Percentiles rank a stretch among this genome's conserved stretches.
These are phyloP conservation scores for Agriopis aurantiaria DNA, from an alignment of 2,888 invertebrate species.

Conservation along the genomic window DNA sequence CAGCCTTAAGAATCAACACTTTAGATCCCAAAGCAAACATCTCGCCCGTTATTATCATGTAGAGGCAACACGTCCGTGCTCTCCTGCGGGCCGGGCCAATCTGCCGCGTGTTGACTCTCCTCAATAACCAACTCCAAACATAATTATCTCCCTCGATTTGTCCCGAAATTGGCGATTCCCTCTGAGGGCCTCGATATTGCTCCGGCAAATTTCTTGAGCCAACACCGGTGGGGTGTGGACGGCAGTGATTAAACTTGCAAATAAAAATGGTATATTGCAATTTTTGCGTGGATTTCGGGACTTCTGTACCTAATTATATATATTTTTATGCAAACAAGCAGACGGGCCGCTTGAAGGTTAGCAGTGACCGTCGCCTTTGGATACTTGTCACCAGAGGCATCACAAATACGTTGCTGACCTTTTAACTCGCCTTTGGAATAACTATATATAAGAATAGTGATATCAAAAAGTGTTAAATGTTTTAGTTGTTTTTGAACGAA, in stretches of 20 bases:
- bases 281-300: background rate
- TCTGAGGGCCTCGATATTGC: constrained; percentile 76
- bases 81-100: constrained; percentile 58
- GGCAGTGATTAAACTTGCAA: constrained; percentile 12
- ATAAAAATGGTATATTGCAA: background rate
- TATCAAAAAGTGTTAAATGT: no score
- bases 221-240: constrained; percentile 57
- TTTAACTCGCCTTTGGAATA: no score
- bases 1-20: constrained; percentile 5
- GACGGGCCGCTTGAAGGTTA: no score
- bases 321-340: no score
- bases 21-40: constrained; percentile 14
- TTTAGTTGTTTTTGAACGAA: no score
- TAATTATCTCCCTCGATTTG: constrained; percentile 85
- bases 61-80: constrained; percentile 37
- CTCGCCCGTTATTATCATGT: constrained; percentile 26
- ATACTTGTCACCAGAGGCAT: no score
- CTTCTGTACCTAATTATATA: background rate
- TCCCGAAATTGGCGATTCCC: constrained; percentile 82
- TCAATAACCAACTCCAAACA: constrained; percentile 86
- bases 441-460: no score
- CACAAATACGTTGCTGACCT: no score
- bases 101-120: constrained; percentile 77
- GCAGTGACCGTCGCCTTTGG: no score
- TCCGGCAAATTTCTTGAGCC: constrained; percentile 83